Evolutionary conservation across 2,113 vertebrate genomes (phyloP).

Genomic region (Corvus cornix): DNA sequence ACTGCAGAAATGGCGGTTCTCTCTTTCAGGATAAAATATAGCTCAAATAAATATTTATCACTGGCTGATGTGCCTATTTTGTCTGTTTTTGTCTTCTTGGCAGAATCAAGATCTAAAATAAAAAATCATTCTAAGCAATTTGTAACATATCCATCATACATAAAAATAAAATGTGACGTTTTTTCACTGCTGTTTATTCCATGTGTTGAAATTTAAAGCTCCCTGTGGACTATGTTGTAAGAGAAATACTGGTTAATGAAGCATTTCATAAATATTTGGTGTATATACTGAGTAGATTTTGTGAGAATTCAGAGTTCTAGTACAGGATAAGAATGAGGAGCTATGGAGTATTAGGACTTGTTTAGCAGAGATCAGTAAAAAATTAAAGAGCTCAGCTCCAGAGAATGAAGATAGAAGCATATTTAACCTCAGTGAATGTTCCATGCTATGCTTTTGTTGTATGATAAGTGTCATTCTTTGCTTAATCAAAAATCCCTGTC

Average conservation of each 20-base stretch:
- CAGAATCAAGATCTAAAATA: not conserved
- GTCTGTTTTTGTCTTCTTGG: not conserved
- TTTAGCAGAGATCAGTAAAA: not conserved
- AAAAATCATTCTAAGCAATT: not conserved
- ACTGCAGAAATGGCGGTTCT: not conserved
- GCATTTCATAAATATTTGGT: not conserved
- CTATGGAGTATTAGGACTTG: not conserved
- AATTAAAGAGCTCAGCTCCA: not conserved
- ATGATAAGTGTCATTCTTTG: not conserved
- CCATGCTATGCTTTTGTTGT: not conserved
- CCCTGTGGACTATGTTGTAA: not conserved
- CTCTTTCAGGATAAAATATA: not conserved
- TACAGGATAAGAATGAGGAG: not conserved
- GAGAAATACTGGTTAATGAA: not conserved
- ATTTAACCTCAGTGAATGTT: not conserved
- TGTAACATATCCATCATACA: not conserved
- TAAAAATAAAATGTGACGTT: not conserved
- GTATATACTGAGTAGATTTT: not conserved
- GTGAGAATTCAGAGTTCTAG: not conserved
- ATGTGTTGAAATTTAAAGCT: not conserved
- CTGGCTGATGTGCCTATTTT: not conserved
- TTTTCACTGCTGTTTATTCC: not conserved
- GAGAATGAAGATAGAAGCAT: not conserved
- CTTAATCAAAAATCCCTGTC: not conserved
- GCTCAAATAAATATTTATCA: not conserved